phyloP scores from a whole-genome alignment of 2,113 vertebrate species.

The Oncorhynchus tshawytscha region DNA sequence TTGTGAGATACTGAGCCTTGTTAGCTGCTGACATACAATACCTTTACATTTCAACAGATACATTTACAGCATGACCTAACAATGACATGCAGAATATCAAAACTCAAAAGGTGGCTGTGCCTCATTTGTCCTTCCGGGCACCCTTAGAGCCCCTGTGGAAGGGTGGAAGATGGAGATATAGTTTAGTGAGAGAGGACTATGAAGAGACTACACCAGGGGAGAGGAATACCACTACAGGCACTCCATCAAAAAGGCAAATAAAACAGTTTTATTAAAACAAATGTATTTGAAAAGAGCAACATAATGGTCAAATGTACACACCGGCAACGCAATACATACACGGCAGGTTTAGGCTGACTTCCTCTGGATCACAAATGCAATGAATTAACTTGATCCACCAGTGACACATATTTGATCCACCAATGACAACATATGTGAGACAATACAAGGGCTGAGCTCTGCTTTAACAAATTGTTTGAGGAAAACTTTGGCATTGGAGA shows the following conservation, averaged over 20 bases:
- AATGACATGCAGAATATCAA: neutral
- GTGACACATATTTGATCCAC: neutral
- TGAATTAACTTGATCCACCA: neutral
- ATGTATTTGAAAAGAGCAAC: conserved; percentile 19
- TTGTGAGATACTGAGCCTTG: neutral
- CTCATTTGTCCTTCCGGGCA: conserved; percentile 21
- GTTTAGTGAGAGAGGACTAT: neutral
- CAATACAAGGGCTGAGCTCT: neutral
- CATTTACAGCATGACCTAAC: neutral
- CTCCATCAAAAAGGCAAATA: neutral
- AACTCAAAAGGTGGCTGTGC: neutral
- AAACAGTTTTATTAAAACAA: conserved; percentile 28
- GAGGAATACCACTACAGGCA: neutral
- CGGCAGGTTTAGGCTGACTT: conserved; percentile 1
- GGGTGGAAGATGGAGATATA: neutral
- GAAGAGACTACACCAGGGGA: neutral
- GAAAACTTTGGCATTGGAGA: neutral
- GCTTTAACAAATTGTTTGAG: neutral
- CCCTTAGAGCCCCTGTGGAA: conserved; percentile 19
- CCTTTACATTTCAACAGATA: neutral
- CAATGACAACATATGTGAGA: neutral
- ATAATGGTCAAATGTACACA: neutral
- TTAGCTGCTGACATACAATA: neutral
- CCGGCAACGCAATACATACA: neutral
- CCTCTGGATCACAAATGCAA: neutral